Evolutionary conservation across 2,113 vertebrate species (phyloP).

Genomic region (Noturus placidus): DNA sequence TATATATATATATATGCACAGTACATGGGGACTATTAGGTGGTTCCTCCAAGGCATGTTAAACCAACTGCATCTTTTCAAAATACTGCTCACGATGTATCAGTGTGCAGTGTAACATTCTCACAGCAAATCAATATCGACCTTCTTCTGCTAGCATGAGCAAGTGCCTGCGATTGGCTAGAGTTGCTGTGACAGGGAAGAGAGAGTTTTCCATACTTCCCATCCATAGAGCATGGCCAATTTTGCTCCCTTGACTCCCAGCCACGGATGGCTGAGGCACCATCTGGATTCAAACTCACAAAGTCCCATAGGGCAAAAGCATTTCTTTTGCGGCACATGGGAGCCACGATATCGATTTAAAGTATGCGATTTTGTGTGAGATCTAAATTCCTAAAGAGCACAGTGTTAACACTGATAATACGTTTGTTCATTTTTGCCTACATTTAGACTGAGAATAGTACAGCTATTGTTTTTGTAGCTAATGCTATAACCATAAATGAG

Average conservation of each 20-base stretch:
- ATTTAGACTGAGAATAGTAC: neutral
- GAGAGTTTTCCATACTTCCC: neutral
- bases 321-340: neutral
- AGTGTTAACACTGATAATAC: neutral
- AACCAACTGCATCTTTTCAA: no score
- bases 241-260: neutral
- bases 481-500: neutral
- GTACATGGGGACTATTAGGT: no score
- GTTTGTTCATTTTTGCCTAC: neutral
- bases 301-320: neutral
- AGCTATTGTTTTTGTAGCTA: neutral
- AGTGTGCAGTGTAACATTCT: neutral
- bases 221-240: neutral
- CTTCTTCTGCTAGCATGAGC: neutral
- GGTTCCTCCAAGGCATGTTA: no score
- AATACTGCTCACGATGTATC: neutral
- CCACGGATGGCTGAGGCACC: neutral
- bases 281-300: neutral
- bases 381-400: neutral
- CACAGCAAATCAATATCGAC: neutral
- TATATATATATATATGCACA: no score
- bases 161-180: neutral
- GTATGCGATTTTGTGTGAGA: neutral
- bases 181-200: neutral
- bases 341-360: neutral